Conservation (phyloP, 2,113 vertebrate species). For the Rhinolophus sinicus region DNA sequence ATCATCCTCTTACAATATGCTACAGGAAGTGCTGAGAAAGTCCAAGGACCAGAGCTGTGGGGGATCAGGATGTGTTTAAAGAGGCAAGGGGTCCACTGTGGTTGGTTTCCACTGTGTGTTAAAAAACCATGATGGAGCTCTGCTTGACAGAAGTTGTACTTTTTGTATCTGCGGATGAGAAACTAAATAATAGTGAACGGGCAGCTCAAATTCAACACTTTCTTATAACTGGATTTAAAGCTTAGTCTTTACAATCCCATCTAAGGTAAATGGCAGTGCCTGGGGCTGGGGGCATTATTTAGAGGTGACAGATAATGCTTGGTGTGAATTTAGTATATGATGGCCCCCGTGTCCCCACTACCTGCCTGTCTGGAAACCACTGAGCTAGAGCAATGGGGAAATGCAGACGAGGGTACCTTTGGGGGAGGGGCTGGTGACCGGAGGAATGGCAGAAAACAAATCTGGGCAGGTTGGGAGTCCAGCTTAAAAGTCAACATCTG, state of each 20-base stretch:
- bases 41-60: not conserved
- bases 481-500: not conserved
- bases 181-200: not conserved
- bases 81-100: not conserved
- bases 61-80: rapidly evolving
- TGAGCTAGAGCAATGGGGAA: not conserved
- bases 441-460: not conserved
- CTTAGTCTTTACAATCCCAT: not conserved
- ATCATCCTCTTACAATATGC: not conserved
- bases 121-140: not conserved
- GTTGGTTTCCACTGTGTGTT: not conserved
- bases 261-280: not conserved
- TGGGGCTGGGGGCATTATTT: not conserved
- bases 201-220: not conserved
- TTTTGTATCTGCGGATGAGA: not conserved
- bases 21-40: rapidly evolving
- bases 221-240: not conserved
- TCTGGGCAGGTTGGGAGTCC: not conserved
- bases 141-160: not conserved
- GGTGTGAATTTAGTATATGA: not conserved
- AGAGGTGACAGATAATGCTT: not conserved
- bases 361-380: not conserved
- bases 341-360: not conserved
- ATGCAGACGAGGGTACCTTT: not conserved
- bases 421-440: not conserved